Evolutionary conservation across 2,797 vertebrate species (phyloP), one percentile per base, ranked within the genome.

Genomic region (Graptemys geographica): DNA sequence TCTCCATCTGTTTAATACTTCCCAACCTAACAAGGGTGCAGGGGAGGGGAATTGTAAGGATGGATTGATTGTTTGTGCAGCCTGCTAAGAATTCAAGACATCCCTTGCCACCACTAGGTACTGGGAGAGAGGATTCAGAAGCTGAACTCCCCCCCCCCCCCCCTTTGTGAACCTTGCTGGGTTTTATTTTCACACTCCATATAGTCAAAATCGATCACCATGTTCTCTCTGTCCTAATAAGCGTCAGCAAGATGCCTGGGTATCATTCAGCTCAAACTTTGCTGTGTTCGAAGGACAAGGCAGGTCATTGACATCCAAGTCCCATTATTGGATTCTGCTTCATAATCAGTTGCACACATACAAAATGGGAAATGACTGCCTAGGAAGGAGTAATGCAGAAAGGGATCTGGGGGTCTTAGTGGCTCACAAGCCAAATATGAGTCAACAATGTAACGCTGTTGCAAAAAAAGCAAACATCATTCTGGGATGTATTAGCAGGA

Each of bases 61-160:
- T 1, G 33, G 6, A 52, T 25, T 49, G 1, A 41, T 5, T 33
- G 1, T 31, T 0, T 55, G 41, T 49, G 72, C 28, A 0, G n/a
- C 2, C 80, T 27, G 5, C 13, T 1, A 56, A 8, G 8, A 85
- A 37, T 25, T 37, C 8, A 19, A 16, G 74, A n/a, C 33, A 18
- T 25, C 53, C 51, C 52, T 62, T 9, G 12, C 5, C 23, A 55
- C 25, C 13, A 4, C 0, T 1, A 10, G 8, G 18, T 1, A 1
- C 55, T 9, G 86, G 72, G 83, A 84, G 51, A 56, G 79, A 55
- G 19, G 3, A 79, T 55, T 86, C 57, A 11, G 44, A 78, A 1
- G 8, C 25, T 33, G 41, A 83, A 27, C 87, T 28, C 74, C 47
- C 72, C 62, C 57, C 89, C 28, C 80, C 47, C 72, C 72, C 5